Evolutionary conservation across 2,888 invertebrate genomes (phyloP).

Genomic region (Smittia aterrima): DNA sequence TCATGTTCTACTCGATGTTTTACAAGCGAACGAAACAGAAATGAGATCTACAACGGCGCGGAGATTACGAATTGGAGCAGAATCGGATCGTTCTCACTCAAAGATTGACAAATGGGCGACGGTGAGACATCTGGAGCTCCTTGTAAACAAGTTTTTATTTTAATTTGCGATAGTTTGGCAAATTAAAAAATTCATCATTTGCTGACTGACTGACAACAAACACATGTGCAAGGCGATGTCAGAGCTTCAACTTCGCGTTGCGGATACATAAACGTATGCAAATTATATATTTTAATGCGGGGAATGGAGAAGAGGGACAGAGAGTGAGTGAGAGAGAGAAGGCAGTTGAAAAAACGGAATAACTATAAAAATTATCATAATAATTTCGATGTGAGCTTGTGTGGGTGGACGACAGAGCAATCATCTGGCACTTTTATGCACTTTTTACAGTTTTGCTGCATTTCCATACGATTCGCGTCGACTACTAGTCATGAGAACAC

Average conservation of each 20-base stretch:
- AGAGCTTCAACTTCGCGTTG: background rate
- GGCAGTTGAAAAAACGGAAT: background rate
- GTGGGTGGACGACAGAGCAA: slow-evolving; percentile 11
- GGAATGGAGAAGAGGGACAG: background rate
- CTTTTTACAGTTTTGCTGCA: background rate
- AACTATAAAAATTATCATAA: slow-evolving; percentile 26
- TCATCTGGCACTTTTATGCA: background rate
- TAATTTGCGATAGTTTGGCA: background rate
- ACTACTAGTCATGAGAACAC: background rate
- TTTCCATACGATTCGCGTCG: background rate
- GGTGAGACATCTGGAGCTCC: slow-evolving; percentile 17
- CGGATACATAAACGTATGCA: slow-evolving; percentile 28
- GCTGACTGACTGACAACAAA: background rate
- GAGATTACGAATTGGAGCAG: slow-evolving; percentile 33
- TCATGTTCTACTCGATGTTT: slow-evolving; percentile 28
- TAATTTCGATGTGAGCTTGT: slow-evolving; percentile 9
- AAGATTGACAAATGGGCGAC: background rate
- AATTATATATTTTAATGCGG: slow-evolving; percentile 23
- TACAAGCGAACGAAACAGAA: slow-evolving; percentile 17
- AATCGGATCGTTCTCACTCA: slow-evolving; percentile 21
- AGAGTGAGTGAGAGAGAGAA: too few species aligned
- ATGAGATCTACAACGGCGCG: background rate
- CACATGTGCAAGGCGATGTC: background rate
- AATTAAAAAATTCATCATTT: background rate
- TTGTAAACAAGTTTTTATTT: slow-evolving; percentile 25